Conservation (phyloP, 2,888 invertebrate genomes). For the Sarcophaga variegata region DNA sequence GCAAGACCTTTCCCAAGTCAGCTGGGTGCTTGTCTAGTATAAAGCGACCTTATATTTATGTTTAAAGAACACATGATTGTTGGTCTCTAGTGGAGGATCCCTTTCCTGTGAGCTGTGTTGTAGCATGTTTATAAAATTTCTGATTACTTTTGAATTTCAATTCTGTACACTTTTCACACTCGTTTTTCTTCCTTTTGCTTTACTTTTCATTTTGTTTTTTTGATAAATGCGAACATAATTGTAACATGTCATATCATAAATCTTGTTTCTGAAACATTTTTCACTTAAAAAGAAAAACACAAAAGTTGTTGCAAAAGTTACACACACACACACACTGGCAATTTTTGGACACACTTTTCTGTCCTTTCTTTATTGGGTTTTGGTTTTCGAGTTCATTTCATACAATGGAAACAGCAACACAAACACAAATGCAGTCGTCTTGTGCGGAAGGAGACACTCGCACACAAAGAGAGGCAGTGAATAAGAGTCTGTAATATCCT, state of each 20-base stretch:
- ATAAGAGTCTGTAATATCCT: too few relatives aligned
- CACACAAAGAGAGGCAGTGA: too few relatives aligned
- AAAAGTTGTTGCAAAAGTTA: slow-evolving; percentile 17
- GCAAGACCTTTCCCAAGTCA: too few relatives aligned
- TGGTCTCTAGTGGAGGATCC: too few relatives aligned
- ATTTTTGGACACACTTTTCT: slow-evolving; percentile 7
- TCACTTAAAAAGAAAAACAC: slow-evolving; percentile 12
- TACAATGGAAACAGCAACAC: neutral
- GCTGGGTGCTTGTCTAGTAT: too few relatives aligned
- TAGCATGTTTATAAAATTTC: too few relatives aligned
- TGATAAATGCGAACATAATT: slow-evolving; percentile 63
- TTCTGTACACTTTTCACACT: neutral
- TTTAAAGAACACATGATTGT: too few relatives aligned
- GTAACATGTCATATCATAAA: slow-evolving; percentile 64
- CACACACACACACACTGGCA: neutral
- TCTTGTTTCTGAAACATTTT: slow-evolving; percentile 50
- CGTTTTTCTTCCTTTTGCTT: slow-evolving; percentile 25
- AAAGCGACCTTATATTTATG: too few relatives aligned
- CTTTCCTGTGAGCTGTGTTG: too few relatives aligned
- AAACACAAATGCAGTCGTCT: neutral
- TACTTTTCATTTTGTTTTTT: slow-evolving; percentile 50
- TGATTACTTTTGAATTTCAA: too few relatives aligned
- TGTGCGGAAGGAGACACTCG: too few relatives aligned
- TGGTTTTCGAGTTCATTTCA: neutral
- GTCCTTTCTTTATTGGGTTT: slow-evolving; percentile 6